Base-by-base conservation (phyloP, 2,888 invertebrate species). In the Vanessa cardui region DNA sequence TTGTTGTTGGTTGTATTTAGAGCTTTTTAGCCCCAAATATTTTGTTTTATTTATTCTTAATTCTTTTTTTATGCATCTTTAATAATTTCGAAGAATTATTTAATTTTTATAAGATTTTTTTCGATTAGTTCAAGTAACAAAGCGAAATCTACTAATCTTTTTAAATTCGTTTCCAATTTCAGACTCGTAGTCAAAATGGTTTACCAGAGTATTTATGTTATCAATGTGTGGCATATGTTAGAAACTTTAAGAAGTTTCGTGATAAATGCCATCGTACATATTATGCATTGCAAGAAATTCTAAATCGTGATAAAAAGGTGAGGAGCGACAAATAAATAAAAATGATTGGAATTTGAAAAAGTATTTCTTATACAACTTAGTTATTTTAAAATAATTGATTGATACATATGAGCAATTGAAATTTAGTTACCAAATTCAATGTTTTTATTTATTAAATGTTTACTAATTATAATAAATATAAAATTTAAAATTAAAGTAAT, bases 201-300 rank as follows among this genome's bases (percentile, higher is more conserved):
- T 74, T 90, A 71, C 90, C 90, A 7, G 81, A 85, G 64, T 87
- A 87, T 74, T 76, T 92, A 66, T 92, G 92, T 77, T 79, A 82
- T 50, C 84, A 85, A 72, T 92, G 92, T 74, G 70, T 74, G 58
- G 82, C 84, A 2, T 82, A 83, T 68, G 78, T 90, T 1, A 83
- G 73, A 73, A 80, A 80, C 3, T 89, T 79, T 62, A 81, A 78
- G 60, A 83, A 79, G 63, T 92, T 92, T 72, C 82, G 87, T 65
- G 81, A 84, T 18, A 89, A 84, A 83, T 91, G 92, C 74, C 89
- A 90, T 56, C 81, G 84, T 66, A 84, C 91, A 7, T 79, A 88
- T 76, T 92, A 81, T 74, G 75, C 83, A 45, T 76, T 92, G 47
- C 79, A 81, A 64, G 85, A 89, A 78, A 77, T 90, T 67, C 73